Conservation (phyloP, 2,797 vertebrate species). For the Atherinosoma microstoma region DNA sequence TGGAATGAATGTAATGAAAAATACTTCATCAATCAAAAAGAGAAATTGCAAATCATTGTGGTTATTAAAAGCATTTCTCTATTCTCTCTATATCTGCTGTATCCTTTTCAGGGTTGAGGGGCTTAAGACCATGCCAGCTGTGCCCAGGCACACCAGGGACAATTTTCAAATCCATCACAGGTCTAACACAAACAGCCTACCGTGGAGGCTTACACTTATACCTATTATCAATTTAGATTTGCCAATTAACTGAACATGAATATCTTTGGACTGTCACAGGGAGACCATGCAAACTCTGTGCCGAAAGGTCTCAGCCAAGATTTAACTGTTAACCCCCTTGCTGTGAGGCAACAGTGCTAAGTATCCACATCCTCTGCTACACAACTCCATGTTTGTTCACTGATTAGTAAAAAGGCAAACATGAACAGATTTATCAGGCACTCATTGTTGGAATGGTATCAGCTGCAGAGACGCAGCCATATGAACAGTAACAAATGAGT, state of each 20-base stretch:
- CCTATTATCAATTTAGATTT: not conserved
- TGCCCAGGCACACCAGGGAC: not conserved
- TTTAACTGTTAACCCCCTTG: not conserved
- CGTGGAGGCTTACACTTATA: not conserved
- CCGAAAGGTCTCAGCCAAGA: no score
- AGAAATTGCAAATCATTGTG: not conserved
- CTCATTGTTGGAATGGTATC: constrained; percentile 5
- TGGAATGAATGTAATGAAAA: not conserved
- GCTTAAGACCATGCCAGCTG: not conserved
- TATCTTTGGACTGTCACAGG: not conserved
- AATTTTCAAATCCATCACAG: no score
- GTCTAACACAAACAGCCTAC: not conserved
- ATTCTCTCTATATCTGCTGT: not conserved
- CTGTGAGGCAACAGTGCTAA: not conserved
- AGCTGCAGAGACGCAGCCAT: not conserved
- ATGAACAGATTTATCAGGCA: not conserved
- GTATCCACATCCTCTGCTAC: no score
- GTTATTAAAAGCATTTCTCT: not conserved
- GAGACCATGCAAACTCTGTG: not conserved
- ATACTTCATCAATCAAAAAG: not conserved
- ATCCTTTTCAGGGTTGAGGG: not conserved
- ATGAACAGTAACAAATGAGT: constrained; percentile 18
- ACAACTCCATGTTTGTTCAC: not conserved
- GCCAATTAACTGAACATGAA: not conserved
- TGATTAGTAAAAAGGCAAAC: not conserved